A percentile compares a stretch with the other conserved stretches of the same genome.
These are phyloP conservation scores for Brachionus paranguensis DNA, from an alignment of 1,140 invertebrate genomes.

Conservation along the genomic window DNA sequence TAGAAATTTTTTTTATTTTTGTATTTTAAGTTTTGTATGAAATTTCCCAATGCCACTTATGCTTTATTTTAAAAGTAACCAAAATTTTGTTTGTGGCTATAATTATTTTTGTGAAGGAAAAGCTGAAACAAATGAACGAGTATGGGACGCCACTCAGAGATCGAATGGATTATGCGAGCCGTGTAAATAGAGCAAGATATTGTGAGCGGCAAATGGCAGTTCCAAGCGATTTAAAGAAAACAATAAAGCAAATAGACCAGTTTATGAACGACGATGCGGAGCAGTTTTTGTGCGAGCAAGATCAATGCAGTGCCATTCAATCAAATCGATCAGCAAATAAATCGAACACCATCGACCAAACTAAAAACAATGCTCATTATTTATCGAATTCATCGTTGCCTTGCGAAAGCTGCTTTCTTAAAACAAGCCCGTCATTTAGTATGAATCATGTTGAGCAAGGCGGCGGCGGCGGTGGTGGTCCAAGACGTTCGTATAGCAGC, in stretches of 20 bases:
- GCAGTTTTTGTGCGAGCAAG: background rate
- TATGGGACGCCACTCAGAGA: background rate
- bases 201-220: background rate
- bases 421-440: background rate
- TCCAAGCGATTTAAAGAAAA: background rate
- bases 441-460: background rate
- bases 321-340: background rate
- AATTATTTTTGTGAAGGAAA: background rate
- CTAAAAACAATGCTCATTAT: background rate
- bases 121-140: background rate
- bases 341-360: background rate
- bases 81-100: no score
- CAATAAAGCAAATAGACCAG: background rate
- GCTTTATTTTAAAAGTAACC: no score
- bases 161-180: background rate
- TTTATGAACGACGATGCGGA: background rate
- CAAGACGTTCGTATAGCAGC: slow-evolving; percentile 14
- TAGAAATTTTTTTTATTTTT: no score
- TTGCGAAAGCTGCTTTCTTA: background rate
- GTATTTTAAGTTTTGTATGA: no score
- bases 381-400: background rate
- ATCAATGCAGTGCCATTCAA: background rate
- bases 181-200: background rate
- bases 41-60: no score
- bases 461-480: background rate